Percentiles rank a stretch among this genome's conserved stretches.
These are phyloP conservation scores for Leptopilina drosophilae DNA, from an alignment of 2,888 invertebrate species.

Conservation along the genomic window DNA sequence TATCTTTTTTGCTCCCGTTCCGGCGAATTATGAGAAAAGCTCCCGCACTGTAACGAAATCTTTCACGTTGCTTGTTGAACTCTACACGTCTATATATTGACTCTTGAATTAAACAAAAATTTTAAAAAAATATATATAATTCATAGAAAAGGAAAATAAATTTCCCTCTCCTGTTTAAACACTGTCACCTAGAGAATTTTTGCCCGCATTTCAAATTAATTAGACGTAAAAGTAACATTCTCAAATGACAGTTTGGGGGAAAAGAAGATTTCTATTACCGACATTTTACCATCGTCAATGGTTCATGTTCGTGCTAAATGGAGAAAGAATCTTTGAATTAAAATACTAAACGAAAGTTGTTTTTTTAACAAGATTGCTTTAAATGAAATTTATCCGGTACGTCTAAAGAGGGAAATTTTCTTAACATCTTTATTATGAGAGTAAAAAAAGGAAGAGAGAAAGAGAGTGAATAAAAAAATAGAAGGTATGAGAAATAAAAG, in stretches of 20 bases:
- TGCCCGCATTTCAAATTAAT: constrained; percentile 4
- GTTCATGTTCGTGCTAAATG: constrained; percentile 7
- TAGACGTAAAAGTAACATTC: not conserved
- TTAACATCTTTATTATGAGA: not conserved
- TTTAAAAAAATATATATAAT: not conserved
- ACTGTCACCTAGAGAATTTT: constrained; percentile 7
- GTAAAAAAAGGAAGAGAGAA: too few species aligned
- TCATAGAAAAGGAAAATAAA: not conserved
- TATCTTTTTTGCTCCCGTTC: not conserved
- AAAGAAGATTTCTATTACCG: constrained; percentile 16
- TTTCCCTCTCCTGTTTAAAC: not conserved
- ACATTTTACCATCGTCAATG: constrained; percentile 31
- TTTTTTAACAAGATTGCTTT: not conserved
- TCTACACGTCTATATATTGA: constrained; percentile 8
- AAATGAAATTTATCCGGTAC: constrained; percentile 4
- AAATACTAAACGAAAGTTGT: not conserved
- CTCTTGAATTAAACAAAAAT: not conserved
- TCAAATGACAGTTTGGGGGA: too few species aligned
- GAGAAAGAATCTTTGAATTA: not conserved
- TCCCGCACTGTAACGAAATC: not conserved
- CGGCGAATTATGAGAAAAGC: not conserved
- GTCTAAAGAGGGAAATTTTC: not conserved
- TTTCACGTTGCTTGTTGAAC: constrained; percentile 17
- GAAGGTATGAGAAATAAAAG: not conserved
- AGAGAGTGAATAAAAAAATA: not conserved